Evolutionary conservation across 2,888 invertebrate species (phyloP), one percentile per base, ranked within the genome.

Genomic region (Acronicta leporina): DNA sequence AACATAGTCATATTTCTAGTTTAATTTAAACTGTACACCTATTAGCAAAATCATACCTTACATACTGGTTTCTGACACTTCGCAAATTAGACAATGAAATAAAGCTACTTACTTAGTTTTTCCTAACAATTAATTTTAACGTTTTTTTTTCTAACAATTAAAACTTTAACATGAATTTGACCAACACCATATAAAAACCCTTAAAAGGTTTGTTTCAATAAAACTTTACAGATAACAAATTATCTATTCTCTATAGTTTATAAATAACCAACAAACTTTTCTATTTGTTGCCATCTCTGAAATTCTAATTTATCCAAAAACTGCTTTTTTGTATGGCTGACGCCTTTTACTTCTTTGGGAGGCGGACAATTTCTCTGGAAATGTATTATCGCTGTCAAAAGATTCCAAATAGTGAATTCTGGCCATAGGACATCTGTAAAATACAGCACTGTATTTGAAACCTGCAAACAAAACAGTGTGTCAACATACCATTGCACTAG

Each of bases 401-500:
- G 95, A 90, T 99, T 97, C 98, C 98, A 99, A 63, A 98, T 96
- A 44, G 96, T 96, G 84, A 99, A 98, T 85, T 99, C 99, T 2
- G 99, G 99, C 99, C 99, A 99, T 38, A 99, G 91, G 0, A 98
- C 97, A 68, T 97, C 95, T 1, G 97, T 96, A 90, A 99, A 99
- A 84, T 97, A 97, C 41, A 99, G 88, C 46, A 97, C 97, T 8
- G 98, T 96, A 81, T 96, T 96, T 40, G 96, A 95, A 63, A 96
- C 95, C 97, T 98, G 89, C 58, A 89, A 91, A 44, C 15, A 43
- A 16, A 49, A 1, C 10, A 10, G 6, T 1, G 1, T n/a, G 6
- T 38, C n/a, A 38, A n/a, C 5, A 38, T 6, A 38, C n/a, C 5
- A 38, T 38, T 38, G 38, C 6, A 6, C 38, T n/a, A n/a, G n/a